phyloP scores from a whole-genome alignment of 1,140 invertebrate genomes.

The Heliconius hewitsoni region DNA sequence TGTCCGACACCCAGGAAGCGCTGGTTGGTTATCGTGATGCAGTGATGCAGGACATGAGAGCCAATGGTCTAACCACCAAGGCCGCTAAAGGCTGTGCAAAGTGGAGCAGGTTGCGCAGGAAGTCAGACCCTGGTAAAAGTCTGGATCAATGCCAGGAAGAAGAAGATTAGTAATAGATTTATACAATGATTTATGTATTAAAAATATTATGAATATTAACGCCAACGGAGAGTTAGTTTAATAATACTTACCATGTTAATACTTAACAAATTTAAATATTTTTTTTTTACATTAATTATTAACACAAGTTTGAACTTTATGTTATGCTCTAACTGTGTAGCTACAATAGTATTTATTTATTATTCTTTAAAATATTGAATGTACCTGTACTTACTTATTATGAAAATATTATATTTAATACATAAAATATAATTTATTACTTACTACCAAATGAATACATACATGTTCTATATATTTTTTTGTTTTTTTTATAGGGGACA shows the following conservation, averaged over 20 bases:
- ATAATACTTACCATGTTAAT: neutral
- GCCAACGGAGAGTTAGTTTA: neutral
- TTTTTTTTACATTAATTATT: neutral
- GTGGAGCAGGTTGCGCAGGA: too few species aligned
- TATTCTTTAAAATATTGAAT: too few species aligned
- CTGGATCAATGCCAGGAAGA: too few species aligned
- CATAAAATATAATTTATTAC: neutral
- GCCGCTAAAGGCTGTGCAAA: too few species aligned
- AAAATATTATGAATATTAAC: neutral
- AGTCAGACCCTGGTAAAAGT: too few species aligned
- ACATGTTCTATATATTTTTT: neutral
- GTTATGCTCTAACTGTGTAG: neutral
- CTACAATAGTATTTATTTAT: neutral
- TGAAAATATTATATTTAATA: neutral
- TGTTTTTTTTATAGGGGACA: conserved; percentile 27
- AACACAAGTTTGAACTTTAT: neutral
- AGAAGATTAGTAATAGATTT: too few species aligned
- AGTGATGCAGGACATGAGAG: too few species aligned
- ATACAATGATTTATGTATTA: neutral
- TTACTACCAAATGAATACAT: neutral
- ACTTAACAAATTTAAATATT: neutral
- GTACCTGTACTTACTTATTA: too few species aligned
- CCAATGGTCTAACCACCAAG: too few species aligned
- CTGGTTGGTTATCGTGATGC: too few species aligned
- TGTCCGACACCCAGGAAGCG: too few species aligned